Evolutionary conservation across 2,888 invertebrate genomes (phyloP), one percentile per base, ranked within the genome.

Genomic region (Clusia tigrina): DNA sequence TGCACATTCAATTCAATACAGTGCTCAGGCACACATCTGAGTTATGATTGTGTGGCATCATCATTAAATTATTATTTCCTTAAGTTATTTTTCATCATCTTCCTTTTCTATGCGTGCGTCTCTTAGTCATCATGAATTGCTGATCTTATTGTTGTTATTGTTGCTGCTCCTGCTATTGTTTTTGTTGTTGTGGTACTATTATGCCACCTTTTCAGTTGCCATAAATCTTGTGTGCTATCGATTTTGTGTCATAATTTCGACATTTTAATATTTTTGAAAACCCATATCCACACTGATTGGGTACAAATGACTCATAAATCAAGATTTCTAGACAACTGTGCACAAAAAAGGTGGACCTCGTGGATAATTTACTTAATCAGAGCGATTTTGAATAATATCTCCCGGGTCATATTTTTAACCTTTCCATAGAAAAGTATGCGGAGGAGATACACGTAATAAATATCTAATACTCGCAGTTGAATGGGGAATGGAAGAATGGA

Each of bases 61-160:
- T 77, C 76, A 77, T 75, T 76, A 77, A 74, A 77, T 74, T 42
- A 74, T 75, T 76, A 75, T 77, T 76, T 71, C 74, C 70, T 61
- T 48, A 58, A 68, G 74, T 67, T 67, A 74, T 66, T 67, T 66
- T 69, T 62, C 67, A 64, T 54, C n/a, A 1, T 25, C 1, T 18
- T n/a, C n/a, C n/a, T n/a, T n/a, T n/a, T n/a, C n/a, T 54, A 56
- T 55, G 54, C 18, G 46, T 32, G 48, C 12, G 12, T 32, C 32
- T 32, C 12, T 32, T 32, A 62, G 54, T 26, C 10, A 55, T 32
- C 17, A 15, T 25, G n/a, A 17, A 37, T 32, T 32, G 6, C 32
- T 32, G 6, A 32, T 32, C 32, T n/a, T 42, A 15, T 42, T 42
- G 15, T 6, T 42, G 9, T 18, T 54, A 56, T 66, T 54, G 23